Evolutionary conservation across 2,888 invertebrate genomes (phyloP).

Genomic region (Oxycera nigricornis): DNA sequence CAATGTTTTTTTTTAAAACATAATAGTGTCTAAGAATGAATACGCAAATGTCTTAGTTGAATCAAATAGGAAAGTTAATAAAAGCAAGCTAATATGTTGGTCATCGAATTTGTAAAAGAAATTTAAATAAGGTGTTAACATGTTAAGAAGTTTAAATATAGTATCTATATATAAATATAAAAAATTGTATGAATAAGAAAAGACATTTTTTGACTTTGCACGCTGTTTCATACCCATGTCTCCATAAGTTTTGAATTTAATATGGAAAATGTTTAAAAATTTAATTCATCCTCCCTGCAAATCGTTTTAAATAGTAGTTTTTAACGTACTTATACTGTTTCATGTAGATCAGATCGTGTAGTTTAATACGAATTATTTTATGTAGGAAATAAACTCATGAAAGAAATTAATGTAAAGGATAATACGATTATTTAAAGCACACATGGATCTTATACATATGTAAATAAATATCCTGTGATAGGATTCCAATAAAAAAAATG

Average conservation of each 20-base stretch:
- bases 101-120: conserved; percentile 30
- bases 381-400: conserved; percentile 16
- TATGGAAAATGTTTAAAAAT: background rate
- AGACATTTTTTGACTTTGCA: conserved; percentile 7
- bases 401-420: background rate
- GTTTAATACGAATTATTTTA: background rate
- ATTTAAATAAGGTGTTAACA: background rate
- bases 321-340: conserved; percentile 11
- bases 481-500: conserved; percentile 15
- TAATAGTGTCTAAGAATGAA: background rate
- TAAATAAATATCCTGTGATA: conserved; percentile 33
- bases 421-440: conserved; percentile 6
- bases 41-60: no score
- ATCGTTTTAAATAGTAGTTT: background rate
- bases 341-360: background rate
- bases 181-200: background rate
- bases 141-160: background rate
- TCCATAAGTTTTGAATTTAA: background rate
- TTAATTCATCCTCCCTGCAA: background rate
- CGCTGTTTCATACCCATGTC: background rate
- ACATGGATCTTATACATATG: background rate
- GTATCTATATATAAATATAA: background rate
- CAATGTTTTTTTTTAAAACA: background rate
- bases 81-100: background rate
- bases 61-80: no score